A percentile compares a stretch with the other conserved stretches of the same genome.
phyloP scores from a whole-genome alignment of 2,113 vertebrate species.

The Istiophorus platypterus region DNA sequence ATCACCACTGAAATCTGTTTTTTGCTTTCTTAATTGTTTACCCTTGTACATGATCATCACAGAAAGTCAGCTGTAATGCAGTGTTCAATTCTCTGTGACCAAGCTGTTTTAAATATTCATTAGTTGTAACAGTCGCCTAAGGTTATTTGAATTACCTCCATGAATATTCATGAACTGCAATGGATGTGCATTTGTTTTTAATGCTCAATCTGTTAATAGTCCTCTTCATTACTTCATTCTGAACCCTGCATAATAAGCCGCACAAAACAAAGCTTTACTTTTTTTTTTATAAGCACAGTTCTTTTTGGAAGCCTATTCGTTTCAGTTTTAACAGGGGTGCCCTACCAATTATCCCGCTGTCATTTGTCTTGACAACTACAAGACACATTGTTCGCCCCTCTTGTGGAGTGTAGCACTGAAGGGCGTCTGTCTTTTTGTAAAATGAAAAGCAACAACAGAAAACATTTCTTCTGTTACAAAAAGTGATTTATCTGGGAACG shows the following conservation, averaged over 20 bases:
- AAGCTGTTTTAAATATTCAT: conserved; percentile 84
- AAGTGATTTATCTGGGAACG: conserved; percentile 82
- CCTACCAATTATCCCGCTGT: conserved; percentile 79
- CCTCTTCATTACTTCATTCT: conserved; percentile 75
- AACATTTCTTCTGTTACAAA: conserved; percentile 78
- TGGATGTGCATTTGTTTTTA: conserved; percentile 85
- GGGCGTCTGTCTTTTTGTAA: conserved; percentile 78
- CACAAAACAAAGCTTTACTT: conserved; percentile 77
- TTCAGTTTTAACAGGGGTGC: conserved; percentile 67
- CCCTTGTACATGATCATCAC: conserved; percentile 72
- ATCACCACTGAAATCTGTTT: conserved; percentile 72
- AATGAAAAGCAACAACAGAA: conserved; percentile 76
- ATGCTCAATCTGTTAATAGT: conserved; percentile 80
- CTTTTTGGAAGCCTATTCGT: conserved; percentile 71
- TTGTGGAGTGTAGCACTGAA: conserved; percentile 70
- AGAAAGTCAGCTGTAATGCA: conserved; percentile 73
- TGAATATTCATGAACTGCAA: conserved; percentile 83
- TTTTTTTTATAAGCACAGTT: conserved; percentile 42
- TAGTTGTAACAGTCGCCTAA: conserved; percentile 81
- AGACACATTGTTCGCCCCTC: conserved; percentile 76
- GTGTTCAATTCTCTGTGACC: conserved; percentile 80
- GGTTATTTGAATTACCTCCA: conserved; percentile 84
- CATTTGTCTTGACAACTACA: conserved; percentile 78
- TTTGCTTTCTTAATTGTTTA: conserved; percentile 78
- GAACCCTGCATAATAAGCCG: conserved; percentile 69